Conservation (phyloP, 1,140 invertebrate species). For the Rhyacophila brunnea region DNA sequence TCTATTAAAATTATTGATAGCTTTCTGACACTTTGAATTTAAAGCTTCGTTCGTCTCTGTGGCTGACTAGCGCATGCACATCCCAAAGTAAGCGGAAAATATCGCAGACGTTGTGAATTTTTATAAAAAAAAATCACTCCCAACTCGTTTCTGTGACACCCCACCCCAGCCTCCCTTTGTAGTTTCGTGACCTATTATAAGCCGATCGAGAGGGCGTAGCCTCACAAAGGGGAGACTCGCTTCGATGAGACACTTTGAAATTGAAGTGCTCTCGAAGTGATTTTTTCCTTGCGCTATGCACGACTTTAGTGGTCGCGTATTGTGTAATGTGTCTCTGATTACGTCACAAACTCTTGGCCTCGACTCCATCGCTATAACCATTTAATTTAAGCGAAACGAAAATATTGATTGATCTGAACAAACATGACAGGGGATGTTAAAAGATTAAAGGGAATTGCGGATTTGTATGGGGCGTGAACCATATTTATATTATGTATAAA, state of each 20-base stretch:
- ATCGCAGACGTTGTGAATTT: constrained; percentile 27
- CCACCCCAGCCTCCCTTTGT: constrained; percentile 13
- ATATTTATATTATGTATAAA: no score
- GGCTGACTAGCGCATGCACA: no score
- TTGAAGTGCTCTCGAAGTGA: constrained; percentile 25
- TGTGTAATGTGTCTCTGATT: constrained; percentile 16
- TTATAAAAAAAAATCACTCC: constrained; percentile 3
- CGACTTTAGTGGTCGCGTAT: constrained; percentile 5
- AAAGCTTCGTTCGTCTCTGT: no score
- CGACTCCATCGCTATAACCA: no score
- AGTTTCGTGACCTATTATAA: constrained; percentile 30
- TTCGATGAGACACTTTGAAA: constrained; percentile 12
- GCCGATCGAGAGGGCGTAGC: constrained; percentile 23
- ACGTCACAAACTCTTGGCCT: constrained; percentile 1
- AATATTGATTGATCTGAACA: no score
- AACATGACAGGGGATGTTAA: no score
- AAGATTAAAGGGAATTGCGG: no score
- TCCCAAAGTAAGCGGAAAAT: constrained; percentile 31
- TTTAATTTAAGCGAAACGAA: no score
- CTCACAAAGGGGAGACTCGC: constrained; percentile 29
- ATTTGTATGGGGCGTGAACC: no score
- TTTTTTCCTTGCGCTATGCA: constrained; percentile 25
- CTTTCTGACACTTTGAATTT: no score
- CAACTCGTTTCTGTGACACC: neutral
- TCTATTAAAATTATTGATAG: no score